These are phyloP conservation scores for Drosophila niveifrons DNA, from an alignment of 2,888 invertebrate species.

Conservation along the genomic window DNA sequence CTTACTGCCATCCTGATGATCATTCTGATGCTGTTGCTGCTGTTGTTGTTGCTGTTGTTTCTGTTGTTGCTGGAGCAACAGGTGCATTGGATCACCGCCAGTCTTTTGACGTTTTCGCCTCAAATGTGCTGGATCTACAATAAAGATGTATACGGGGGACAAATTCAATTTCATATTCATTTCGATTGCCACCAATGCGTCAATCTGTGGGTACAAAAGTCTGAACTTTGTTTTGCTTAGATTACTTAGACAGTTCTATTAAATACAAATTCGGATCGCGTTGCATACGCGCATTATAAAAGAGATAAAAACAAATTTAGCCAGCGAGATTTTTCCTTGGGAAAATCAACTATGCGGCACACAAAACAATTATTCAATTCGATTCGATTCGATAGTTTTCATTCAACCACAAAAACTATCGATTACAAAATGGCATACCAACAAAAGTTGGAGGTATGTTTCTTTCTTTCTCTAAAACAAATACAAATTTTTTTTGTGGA, in stretches of 20 bases:
- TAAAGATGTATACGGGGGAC: conserved; percentile 72
- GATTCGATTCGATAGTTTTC: conserved; percentile 27
- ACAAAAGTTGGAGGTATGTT: conserved; percentile 7
- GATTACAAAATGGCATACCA: conserved; percentile 40
- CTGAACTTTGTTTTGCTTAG: conserved; percentile 25
- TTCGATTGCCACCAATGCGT: conserved; percentile 34
- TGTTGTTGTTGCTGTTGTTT: conserved; percentile 74
- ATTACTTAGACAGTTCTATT: conserved; percentile 50
- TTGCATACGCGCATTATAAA: background rate
- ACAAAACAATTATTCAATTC: conserved; percentile 39
- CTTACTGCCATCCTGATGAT: conserved; percentile 85
- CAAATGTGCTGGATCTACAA: conserved; percentile 88
- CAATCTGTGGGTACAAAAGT: conserved; percentile 7
- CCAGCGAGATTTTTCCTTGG: conserved; percentile 26
- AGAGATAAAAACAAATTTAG: conserved; percentile 32
- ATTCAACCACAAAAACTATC: conserved; percentile 9
- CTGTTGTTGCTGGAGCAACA: conserved; percentile 83
- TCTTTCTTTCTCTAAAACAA: conserved; percentile 43
- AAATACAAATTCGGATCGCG: conserved; percentile 60
- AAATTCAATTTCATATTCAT: too few species aligned
- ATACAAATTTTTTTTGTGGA: conserved; percentile 34
- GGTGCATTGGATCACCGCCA: conserved; percentile 85
- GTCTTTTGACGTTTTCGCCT: conserved; percentile 86
- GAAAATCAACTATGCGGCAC: conserved; percentile 27
- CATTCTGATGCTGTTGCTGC: conserved; percentile 75